Evolutionary conservation across 2,113 vertebrate species (phyloP).

Genomic region (Dendrocopos noguchii): DNA sequence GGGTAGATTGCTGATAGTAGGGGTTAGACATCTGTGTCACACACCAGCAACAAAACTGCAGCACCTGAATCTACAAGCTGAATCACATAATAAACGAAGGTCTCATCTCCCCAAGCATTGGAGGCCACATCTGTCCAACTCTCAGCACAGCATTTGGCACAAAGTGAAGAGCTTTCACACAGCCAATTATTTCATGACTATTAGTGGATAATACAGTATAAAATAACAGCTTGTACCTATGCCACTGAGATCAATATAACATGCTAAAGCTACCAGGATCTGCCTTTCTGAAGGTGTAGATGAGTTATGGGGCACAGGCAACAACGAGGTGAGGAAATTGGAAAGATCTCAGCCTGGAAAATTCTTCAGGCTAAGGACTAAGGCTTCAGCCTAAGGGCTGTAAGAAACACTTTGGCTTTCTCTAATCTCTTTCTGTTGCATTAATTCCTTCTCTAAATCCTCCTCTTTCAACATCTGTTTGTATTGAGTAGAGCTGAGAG

Average conservation of each 20-base stretch:
- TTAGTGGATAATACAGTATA: background rate
- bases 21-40: background rate
- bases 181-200: background rate
- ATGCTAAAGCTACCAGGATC: background rate
- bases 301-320: background rate
- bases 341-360: background rate
- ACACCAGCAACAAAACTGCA: background rate
- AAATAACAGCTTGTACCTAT: background rate
- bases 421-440: background rate
- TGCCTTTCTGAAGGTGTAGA: background rate
- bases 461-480: background rate
- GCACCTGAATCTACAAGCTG: background rate
- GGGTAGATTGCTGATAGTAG: background rate
- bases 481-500: background rate
- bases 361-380: background rate
- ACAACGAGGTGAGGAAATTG: background rate
- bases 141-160: background rate
- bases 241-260: background rate
- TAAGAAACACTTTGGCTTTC: background rate
- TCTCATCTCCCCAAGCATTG: background rate
- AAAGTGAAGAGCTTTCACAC: background rate
- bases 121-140: background rate
- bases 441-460: background rate
- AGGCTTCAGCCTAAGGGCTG: background rate
- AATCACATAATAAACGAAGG: background rate